Evolutionary conservation across 2,888 invertebrate genomes (phyloP).

Genomic region (Icerya purchasi): DNA sequence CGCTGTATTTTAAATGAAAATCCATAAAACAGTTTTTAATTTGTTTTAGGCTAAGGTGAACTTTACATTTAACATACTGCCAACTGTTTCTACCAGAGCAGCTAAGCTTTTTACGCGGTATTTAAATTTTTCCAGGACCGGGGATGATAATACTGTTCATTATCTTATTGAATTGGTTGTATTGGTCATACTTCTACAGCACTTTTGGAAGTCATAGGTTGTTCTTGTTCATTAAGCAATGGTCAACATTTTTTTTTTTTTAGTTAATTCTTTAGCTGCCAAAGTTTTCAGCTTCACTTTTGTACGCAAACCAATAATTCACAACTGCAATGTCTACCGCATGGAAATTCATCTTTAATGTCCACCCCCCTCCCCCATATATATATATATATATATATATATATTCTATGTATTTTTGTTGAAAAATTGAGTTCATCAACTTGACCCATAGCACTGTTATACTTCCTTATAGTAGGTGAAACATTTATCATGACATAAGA

Average conservation of each 20-base stretch:
- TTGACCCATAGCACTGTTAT: constrained; percentile 15
- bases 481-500: constrained; percentile 4
- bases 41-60: background rate
- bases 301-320: constrained; percentile 9
- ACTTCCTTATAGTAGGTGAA: constrained; percentile 7
- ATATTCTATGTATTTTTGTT: constrained; percentile 10
- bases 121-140: background rate
- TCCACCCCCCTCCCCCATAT: no score
- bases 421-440: constrained; percentile 7
- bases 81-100: background rate
- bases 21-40: background rate
- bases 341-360: constrained; percentile 10
- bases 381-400: constrained; percentile 9
- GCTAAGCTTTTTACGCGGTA: background rate
- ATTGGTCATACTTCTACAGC: background rate
- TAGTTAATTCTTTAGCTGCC: background rate
- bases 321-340: constrained; percentile 9
- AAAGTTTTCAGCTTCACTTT: background rate
- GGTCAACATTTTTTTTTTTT: background rate
- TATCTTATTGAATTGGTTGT: background rate
- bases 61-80: background rate
- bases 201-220: background rate
- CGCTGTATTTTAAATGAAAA: background rate
- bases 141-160: background rate
- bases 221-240: background rate